These are phyloP conservation scores for Sciaenops ocellatus DNA, from an alignment of 2,797 vertebrate genomes.

Conservation along the genomic window DNA sequence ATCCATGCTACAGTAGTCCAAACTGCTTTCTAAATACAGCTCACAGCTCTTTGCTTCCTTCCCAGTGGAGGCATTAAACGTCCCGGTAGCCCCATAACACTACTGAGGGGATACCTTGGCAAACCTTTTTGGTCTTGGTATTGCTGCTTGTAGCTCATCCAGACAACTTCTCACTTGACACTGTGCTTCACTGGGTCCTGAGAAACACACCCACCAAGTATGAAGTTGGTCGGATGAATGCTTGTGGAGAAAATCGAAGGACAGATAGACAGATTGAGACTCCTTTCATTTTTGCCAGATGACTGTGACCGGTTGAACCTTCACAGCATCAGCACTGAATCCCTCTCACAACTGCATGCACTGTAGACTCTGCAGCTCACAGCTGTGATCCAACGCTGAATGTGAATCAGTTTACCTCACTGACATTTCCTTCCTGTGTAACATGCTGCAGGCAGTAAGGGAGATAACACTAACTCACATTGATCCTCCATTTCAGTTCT, in stretches of 20 bases:
- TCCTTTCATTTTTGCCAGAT: neutral
- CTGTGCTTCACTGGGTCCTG: too few relatives aligned
- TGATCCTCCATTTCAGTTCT: constrained; percentile 74
- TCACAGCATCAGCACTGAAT: constrained; percentile 20
- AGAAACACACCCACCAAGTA: too few relatives aligned
- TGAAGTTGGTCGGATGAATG: too few relatives aligned
- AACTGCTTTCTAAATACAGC: constrained; percentile 15
- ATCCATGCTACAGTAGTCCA: neutral
- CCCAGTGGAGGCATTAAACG: too few relatives aligned
- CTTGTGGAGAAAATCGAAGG: too few relatives aligned
- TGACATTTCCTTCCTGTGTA: constrained; percentile 57
- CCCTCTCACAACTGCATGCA: constrained; percentile 10
- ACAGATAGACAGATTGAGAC: too few relatives aligned
- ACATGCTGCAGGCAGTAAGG: constrained; percentile 47
- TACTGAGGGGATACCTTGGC: too few relatives aligned
- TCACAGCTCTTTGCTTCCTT: too few relatives aligned
- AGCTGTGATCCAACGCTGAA: constrained; percentile 27
- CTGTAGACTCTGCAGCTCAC: constrained; percentile 26
- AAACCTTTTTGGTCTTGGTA: too few relatives aligned
- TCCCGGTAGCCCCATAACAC: too few relatives aligned
- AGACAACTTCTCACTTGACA: too few relatives aligned
- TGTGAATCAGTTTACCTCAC: constrained; percentile 57
- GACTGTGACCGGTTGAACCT: constrained; percentile 22
- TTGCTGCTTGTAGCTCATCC: too few relatives aligned
- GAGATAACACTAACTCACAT: constrained; percentile 77